Conservation (phyloP, 2,888 invertebrate species). For the Philereme vetulata region DNA sequence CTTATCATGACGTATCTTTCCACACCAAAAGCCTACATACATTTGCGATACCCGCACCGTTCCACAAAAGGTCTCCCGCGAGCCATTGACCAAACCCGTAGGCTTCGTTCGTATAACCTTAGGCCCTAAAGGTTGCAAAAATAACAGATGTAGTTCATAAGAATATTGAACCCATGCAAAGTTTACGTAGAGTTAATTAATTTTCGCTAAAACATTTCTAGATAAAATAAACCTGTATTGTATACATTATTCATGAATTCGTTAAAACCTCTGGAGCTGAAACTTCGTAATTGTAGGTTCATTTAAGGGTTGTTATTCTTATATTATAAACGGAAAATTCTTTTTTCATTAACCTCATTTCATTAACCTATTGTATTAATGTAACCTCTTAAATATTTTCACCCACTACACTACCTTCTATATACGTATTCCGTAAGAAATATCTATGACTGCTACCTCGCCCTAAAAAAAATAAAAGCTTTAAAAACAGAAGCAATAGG, state of each 20-base stretch:
- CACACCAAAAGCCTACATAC: too few species aligned
- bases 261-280: background rate
- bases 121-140: slow-evolving; percentile 6
- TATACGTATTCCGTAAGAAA: too few species aligned
- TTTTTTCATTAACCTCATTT: background rate
- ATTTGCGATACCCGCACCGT: too few species aligned
- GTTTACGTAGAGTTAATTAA: slow-evolving; percentile 10
- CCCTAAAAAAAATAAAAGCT: background rate
- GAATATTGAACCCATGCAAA: slow-evolving; percentile 8
- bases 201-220: slow-evolving; percentile 12
- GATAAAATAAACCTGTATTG: background rate
- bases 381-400: too few species aligned
- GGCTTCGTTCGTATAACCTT: background rate
- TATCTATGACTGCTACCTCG: background rate
- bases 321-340: background rate
- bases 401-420: too few species aligned
- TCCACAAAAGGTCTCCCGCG: too few species aligned
- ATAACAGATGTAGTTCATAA: slow-evolving; percentile 14
- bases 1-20: too few species aligned
- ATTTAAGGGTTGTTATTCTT: background rate
- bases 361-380: too few species aligned
- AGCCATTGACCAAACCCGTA: too few species aligned
- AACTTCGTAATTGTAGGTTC: slow-evolving; percentile 4
- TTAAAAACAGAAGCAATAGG: slow-evolving; percentile 6
- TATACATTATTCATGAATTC: slow-evolving; percentile 8